Evolutionary conservation across 2,888 invertebrate species (phyloP), one percentile per base, ranked within the genome.

Genomic region (Acanthosepion lycidas): DNA sequence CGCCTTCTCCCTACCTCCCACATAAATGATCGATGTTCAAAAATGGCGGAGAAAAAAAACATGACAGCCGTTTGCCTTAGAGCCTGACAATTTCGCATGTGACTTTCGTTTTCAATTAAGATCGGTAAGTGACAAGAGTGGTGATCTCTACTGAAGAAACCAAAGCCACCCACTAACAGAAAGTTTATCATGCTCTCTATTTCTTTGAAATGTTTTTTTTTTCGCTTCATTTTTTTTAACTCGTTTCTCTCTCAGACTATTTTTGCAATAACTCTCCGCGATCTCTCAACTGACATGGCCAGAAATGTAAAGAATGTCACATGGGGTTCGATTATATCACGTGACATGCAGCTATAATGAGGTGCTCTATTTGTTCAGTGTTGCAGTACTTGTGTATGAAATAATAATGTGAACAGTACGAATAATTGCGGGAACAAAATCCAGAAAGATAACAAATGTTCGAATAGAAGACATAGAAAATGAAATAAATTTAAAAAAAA

Each of bases 11-110:
- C 42, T 3, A 42, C 42, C 42, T 42, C 42, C 42, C 3, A 42
- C n/a, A 78, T 78, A 78, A 78, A 78, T 78, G 78, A 78, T 78
- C n/a, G 78, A 78, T 78, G 78, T n/a, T 78, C 78, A n/a, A 33
- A 78, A 78, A 78, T 33, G 78, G 78, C 78, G 78, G 78, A 33
- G 33, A n/a, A n/a, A 78, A n/a, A 78, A n/a, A n/a, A 78, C 78
- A 78, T 78, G 78, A 78, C 78, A 78, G 78, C 78, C 15, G n/a
- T 33, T 78, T 78, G 78, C 78, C 78, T n/a, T 78, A 20, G 12
- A 78, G n/a, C 78, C n/a, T 78, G 78, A n/a, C n/a, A n/a, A 78
- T 78, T 78, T n/a, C 12, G 78, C 78, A 78, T 78, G 78, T 33
- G 9, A 78, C 78, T 78, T 78, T 78, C 78, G 78, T 78, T 78